phyloP scores from a whole-genome alignment of 1,140 invertebrate genomes.

The Polyergus mexicanus region DNA sequence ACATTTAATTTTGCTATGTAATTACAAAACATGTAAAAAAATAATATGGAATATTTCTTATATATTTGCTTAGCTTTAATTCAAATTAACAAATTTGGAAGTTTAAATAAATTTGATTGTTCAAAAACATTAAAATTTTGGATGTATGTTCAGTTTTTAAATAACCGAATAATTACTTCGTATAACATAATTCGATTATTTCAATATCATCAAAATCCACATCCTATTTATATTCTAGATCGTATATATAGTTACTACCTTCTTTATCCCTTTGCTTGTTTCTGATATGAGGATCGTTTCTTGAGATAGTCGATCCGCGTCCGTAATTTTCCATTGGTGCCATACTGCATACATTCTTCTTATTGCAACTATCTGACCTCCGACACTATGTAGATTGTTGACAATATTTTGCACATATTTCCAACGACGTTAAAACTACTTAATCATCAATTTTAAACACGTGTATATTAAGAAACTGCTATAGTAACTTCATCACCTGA shows the following conservation, averaged over 20 bases:
- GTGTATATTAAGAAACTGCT: background rate
- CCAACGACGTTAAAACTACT: background rate
- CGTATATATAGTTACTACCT: constrained; percentile 42
- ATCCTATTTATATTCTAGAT: background rate
- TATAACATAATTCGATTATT: background rate
- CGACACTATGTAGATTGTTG: background rate
- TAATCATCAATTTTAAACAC: background rate
- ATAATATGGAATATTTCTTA: too few relatives aligned
- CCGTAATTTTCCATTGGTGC: constrained; percentile 71
- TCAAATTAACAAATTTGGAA: background rate
- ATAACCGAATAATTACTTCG: background rate
- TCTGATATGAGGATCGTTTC: constrained; percentile 69
- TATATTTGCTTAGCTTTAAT: background rate
- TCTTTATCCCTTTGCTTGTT: constrained; percentile 64
- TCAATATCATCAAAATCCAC: background rate
- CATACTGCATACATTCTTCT: constrained; percentile 58
- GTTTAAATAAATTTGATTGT: background rate
- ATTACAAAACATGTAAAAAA: too few relatives aligned
- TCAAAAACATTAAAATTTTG: background rate
- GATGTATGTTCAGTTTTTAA: background rate
- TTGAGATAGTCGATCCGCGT: constrained; percentile 41
- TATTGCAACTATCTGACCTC: constrained; percentile 10
- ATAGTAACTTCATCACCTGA: background rate
- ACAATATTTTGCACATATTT: constrained; percentile 25
- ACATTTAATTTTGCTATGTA: too few relatives aligned